phyloP scores from a whole-genome alignment of 2,888 invertebrate genomes.

The Entomobrya multifasciata region DNA sequence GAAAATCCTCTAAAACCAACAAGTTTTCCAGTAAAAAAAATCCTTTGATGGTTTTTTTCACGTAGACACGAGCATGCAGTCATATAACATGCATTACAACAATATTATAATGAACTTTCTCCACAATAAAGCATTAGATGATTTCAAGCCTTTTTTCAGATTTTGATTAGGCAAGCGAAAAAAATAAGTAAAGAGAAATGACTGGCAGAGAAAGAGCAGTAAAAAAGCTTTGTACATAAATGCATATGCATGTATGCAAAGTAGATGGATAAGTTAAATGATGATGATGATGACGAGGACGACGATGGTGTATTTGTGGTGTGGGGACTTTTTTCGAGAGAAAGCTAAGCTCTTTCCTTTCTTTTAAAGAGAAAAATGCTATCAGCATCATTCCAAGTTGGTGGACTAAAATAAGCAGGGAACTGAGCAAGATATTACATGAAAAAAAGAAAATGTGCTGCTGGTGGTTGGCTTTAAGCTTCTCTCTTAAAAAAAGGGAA shows the following conservation, averaged over 20 bases:
- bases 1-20: slow-evolving; percentile 25
- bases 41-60: slow-evolving; percentile 14
- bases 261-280: neutral
- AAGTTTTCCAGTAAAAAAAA: slow-evolving; percentile 23
- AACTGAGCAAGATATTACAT: slow-evolving; percentile 6
- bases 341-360: neutral
- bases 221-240: neutral
- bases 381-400: slow-evolving; percentile 15
- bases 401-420: neutral
- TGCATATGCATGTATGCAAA: slow-evolving; percentile 5
- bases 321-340: neutral
- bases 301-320: neutral
- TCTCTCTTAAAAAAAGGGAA: slow-evolving; percentile 9
- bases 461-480: neutral
- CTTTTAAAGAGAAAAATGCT: neutral
- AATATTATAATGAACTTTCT: no score
- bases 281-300: neutral
- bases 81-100: no score
- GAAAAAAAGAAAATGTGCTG: neutral
- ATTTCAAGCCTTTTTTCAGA: neutral
- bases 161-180: neutral
- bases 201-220: neutral
- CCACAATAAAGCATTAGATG: no score
- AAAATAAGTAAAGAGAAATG: neutral
- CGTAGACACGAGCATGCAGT: neutral